Percentiles rank a stretch among this genome's conserved stretches.
phyloP scores from a whole-genome alignment of 2,888 invertebrate species.

The Cosmopolites sordidus region DNA sequence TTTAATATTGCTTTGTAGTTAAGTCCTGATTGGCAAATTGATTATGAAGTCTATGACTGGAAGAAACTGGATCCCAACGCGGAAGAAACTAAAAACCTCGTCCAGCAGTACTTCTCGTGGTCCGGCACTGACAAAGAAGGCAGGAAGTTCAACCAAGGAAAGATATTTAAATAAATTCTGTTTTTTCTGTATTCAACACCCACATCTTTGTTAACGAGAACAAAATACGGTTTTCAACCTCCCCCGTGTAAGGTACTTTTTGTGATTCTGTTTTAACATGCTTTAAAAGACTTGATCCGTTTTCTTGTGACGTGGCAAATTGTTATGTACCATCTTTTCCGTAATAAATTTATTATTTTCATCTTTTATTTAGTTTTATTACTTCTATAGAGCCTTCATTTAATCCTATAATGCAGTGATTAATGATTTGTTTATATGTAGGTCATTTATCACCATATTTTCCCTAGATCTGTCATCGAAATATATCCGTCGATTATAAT shows the following conservation, averaged over 20 bases:
- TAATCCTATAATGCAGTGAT: too few species aligned
- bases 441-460: too few species aligned
- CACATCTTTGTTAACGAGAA: neutral
- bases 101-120: conserved; percentile 89
- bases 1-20: conserved; percentile 53
- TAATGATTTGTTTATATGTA: too few species aligned
- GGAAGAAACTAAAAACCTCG: conserved; percentile 78
- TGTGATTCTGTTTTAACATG: neutral
- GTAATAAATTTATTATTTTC: conserved; percentile 1
- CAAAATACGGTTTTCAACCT: neutral
- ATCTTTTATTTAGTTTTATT: conserved; percentile 1
- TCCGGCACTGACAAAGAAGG: conserved; percentile 80
- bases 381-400: conserved; percentile 31
- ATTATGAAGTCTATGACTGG: conserved; percentile 96
- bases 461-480: too few species aligned
- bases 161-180: conserved; percentile 87
- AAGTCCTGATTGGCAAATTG: conserved; percentile 90
- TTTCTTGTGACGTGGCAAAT: neutral
- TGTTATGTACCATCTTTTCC: neutral
- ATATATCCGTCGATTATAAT: too few species aligned
- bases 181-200: neutral
- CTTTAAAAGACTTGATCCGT: neutral
- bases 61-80: conserved; percentile 80
- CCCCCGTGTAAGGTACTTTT: neutral
- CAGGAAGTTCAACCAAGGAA: conserved; percentile 96